Evolutionary conservation across 2,113 vertebrate genomes (phyloP).

Genomic region (Odontophorus gujanensis): DNA sequence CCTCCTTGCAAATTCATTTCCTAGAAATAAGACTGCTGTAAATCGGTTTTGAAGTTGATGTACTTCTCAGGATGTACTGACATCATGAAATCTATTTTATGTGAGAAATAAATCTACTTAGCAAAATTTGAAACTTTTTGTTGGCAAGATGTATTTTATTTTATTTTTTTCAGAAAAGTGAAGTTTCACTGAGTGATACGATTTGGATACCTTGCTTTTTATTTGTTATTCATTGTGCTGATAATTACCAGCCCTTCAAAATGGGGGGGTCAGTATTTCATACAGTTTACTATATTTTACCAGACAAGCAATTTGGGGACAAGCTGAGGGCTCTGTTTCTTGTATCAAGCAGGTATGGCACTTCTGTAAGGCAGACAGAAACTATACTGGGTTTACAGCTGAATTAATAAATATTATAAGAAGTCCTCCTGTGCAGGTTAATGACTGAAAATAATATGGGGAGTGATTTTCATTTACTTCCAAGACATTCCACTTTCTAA

Average conservation of each 20-base stretch:
- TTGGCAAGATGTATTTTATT: neutral
- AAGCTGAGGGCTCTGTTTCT: neutral
- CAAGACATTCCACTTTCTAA: neutral
- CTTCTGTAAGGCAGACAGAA: neutral
- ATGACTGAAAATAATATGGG: neutral
- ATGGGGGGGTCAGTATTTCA: neutral
- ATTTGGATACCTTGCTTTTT: conserved; percentile 7
- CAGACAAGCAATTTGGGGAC: neutral
- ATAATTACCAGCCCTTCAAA: neutral
- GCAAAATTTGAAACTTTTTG: neutral
- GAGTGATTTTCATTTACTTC: neutral
- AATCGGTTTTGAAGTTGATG: neutral
- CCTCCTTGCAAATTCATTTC: neutral
- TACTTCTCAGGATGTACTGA: neutral
- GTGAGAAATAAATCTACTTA: neutral
- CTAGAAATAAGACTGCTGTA: neutral
- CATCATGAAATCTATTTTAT: neutral
- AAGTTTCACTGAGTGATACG: neutral
- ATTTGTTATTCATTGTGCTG: neutral
- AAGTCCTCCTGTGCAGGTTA: neutral
- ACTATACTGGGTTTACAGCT: neutral
- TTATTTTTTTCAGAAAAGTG: neutral
- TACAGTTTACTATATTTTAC: neutral
- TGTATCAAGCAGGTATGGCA: neutral
- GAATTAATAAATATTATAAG: neutral